Evolutionary conservation across 2,888 invertebrate genomes (phyloP), one percentile per base, ranked within the genome.

Genomic region (Lycaena phlaeas): DNA sequence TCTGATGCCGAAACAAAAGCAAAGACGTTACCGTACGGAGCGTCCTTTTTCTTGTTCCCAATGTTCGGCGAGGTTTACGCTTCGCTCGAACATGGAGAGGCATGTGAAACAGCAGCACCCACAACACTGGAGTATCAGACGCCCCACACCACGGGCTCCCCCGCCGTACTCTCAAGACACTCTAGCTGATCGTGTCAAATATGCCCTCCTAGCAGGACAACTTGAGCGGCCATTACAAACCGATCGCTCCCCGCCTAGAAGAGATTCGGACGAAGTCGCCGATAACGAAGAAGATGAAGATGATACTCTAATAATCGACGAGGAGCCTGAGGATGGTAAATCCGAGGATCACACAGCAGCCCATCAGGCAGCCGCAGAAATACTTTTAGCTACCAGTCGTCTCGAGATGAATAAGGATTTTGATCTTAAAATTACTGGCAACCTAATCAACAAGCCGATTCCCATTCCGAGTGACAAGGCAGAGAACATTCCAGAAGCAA

Each of bases 81-180:
- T 96, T 7, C 87, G 95, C n/a, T 95, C 95, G 6, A 96, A 97
- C 57, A 96, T 96, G 95, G 96, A 96, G 68, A 87, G 96, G 0
- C 97, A 97, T 56, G 93, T 96, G 2, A 96, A 96, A 63, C 95
- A 96, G 56, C 96, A 96, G 55, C 97, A 97, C 78, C 96, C 96
- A 0, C 93, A 94, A 47, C 92, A 89, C 61, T 96, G 95, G 92
- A 92, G 92, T 39, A 92, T 94, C 49, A 84, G 93, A 27, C 91
- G 94, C 54, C 82, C 85, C 7, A 59, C 79, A 0, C 72, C 81
- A 0, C 65, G 85, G 44, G 81, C 84, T 1, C 82, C 65, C 10
- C 75, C 77, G 2, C 84, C 75, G 6, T 82, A 68, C 47, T 68
- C 70, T 12, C 58, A 62, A 34, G 82, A 68, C 27, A 68, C 59